Evolutionary conservation across 2,888 invertebrate genomes (phyloP).

Genomic region (Euzetes globulus): DNA sequence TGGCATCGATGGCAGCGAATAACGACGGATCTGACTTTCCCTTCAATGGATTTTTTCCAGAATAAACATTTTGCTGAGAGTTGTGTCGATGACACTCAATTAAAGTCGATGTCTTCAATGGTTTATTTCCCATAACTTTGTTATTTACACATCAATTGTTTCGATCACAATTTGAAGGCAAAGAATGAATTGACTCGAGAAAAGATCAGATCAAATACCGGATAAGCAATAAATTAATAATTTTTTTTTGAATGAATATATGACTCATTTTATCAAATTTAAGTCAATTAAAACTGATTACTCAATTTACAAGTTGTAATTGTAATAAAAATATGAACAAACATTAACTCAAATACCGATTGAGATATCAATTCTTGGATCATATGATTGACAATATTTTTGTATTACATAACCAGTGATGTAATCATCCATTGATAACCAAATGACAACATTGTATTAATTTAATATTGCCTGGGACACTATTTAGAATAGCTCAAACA

Average conservation of each 20-base stretch:
- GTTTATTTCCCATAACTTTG: neutral
- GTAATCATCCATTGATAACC: neutral
- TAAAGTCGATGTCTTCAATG: neutral
- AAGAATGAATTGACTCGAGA: neutral
- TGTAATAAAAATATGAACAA: neutral
- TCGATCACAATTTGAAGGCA: neutral
- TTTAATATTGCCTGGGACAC: no score
- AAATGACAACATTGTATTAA: no score
- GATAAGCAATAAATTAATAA: no score
- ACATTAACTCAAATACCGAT: neutral
- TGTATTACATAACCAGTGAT: neutral
- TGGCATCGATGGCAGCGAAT: neutral
- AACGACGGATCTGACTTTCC: neutral
- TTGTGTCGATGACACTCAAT: neutral
- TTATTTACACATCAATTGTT: neutral
- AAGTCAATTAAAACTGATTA: no score
- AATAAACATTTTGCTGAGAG: neutral
- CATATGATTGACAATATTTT: neutral
- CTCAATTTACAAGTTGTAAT: no score
- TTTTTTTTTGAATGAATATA: neutral
- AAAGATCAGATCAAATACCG: neutral
- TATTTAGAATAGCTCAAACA: no score
- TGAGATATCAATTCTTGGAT: neutral
- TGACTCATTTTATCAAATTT: no score
- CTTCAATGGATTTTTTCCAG: neutral